phyloP scores from a whole-genome alignment of 2,888 invertebrate genomes.

The Phlogophora meticulosa region DNA sequence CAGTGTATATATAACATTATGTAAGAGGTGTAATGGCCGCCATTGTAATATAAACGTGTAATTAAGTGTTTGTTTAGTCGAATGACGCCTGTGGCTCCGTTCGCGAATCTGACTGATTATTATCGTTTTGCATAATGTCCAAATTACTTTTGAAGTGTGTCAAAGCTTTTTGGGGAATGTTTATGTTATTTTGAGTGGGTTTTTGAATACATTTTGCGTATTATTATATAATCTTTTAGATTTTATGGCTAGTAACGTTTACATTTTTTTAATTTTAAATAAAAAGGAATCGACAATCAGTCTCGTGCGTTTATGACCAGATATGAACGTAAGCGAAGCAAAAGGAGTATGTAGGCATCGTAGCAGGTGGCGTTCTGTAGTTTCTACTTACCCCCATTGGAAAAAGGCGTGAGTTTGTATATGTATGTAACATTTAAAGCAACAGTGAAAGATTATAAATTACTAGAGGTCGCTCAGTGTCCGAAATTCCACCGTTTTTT shows the following conservation, averaged over 20 bases:
- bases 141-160: constrained; percentile 29
- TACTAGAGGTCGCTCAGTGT: no score
- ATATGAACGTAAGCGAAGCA: no score
- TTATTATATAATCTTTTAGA: neutral
- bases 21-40: constrained; percentile 52
- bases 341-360: no score
- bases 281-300: no score
- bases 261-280: no score
- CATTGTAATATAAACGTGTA: constrained; percentile 60
- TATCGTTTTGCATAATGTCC: constrained; percentile 41
- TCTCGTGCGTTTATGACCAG: no score
- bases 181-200: neutral
- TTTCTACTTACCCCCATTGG: no score
- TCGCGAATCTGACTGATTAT: constrained; percentile 45
- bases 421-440: no score
- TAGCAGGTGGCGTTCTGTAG: no score
- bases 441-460: no score
- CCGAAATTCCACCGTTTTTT: no score
- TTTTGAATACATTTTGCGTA: neutral
- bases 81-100: constrained; percentile 46
- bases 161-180: constrained; percentile 14
- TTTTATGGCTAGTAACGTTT: neutral
- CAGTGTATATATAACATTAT: constrained; percentile 49
- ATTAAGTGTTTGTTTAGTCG: constrained; percentile 67
- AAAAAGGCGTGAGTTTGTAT: no score